Conservation (phyloP, 2,888 invertebrate genomes). For the Drosophila birchii region DNA sequence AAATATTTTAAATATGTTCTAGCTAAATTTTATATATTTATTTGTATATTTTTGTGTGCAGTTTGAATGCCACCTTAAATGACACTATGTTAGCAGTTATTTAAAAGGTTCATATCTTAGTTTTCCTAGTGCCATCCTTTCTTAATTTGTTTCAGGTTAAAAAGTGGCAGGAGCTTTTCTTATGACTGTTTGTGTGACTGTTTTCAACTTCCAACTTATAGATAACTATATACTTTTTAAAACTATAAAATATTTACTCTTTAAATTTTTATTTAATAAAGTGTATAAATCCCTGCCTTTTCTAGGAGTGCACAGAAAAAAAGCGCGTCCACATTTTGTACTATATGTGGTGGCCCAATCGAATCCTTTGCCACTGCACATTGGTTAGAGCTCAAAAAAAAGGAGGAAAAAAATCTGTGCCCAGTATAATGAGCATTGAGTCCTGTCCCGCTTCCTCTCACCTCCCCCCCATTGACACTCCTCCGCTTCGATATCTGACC, state of each 20-base stretch:
- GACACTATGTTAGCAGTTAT: no score
- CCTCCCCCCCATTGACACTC: constrained; percentile 17
- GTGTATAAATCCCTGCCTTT: background rate
- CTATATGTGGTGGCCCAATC: constrained; percentile 63
- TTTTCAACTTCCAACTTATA: no score
- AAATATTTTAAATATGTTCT: background rate
- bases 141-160: no score
- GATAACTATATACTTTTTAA: no score
- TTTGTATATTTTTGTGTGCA: no score
- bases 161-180: no score
- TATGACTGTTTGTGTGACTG: no score
- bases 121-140: no score
- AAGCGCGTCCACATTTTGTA: constrained; percentile 38
- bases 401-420: constrained; percentile 26
- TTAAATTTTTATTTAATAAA: no score
- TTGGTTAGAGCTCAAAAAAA: constrained; percentile 29
- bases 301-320: constrained; percentile 10
- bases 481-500: constrained; percentile 30
- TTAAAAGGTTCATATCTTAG: no score
- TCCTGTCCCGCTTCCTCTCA: background rate
- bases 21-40: background rate
- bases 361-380: constrained; percentile 48
- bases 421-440: constrained; percentile 69
- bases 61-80: no score
- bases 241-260: no score